Evolutionary conservation across 2,888 invertebrate species (phyloP).

Genomic region (Hirtodrosophila confusa): DNA sequence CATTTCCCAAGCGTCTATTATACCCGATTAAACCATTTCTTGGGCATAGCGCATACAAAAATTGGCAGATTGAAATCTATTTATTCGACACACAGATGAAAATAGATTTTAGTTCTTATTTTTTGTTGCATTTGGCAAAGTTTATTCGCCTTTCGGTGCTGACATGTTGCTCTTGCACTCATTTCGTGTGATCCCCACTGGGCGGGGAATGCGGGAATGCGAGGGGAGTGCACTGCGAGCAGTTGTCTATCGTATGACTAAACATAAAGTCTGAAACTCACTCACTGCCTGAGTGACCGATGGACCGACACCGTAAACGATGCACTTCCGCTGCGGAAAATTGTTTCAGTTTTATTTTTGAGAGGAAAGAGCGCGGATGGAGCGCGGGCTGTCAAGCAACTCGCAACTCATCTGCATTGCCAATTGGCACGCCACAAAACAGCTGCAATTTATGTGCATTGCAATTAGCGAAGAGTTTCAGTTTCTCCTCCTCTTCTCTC

Average conservation of each 20-base stretch:
- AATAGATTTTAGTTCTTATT: constrained; percentile 34
- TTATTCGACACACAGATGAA: constrained; percentile 34
- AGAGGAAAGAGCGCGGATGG: constrained; percentile 14
- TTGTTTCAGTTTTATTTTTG: constrained; percentile 41
- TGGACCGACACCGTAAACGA: constrained; percentile 57
- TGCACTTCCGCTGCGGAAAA: constrained; percentile 68
- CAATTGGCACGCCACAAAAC: constrained; percentile 62
- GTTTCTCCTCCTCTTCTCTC: constrained; percentile 9
- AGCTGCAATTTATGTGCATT: constrained; percentile 75
- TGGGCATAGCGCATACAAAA: constrained; percentile 12
- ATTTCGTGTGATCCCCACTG: constrained; percentile 34
- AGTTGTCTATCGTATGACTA: constrained; percentile 58
- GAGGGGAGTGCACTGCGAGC: not conserved
- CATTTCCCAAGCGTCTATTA: not conserved
- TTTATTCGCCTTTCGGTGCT: constrained; percentile 69
- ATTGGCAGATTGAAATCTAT: constrained; percentile 35
- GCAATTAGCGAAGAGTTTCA: constrained; percentile 67
- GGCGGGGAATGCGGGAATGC: not conserved
- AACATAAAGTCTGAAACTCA: constrained; percentile 30
- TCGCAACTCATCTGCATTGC: constrained; percentile 73
- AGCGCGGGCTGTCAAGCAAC: constrained; percentile 10
- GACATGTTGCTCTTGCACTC: constrained; percentile 71
- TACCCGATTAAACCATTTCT: not conserved
- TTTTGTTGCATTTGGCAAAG: constrained; percentile 48
- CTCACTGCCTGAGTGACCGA: constrained; percentile 26